phyloP scores from a whole-genome alignment of 2,888 invertebrate genomes.

The Drosophila quasianomalipes region DNA sequence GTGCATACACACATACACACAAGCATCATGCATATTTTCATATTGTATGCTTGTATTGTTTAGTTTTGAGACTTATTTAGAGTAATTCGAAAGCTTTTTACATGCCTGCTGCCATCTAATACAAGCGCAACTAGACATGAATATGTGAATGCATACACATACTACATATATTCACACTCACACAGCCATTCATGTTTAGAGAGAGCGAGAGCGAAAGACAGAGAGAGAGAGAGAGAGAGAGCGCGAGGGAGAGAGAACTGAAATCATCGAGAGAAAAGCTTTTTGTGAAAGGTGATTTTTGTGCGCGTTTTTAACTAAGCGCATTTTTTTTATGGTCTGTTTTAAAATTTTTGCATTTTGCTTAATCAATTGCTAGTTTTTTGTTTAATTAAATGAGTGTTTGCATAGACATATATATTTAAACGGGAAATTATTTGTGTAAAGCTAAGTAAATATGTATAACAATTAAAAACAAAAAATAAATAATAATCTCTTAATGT shows the following conservation, averaged over 20 bases:
- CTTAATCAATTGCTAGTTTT: slow-evolving; percentile 27
- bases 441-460: background rate
- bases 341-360: slow-evolving; percentile 52
- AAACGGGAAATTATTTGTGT: background rate
- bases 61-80: slow-evolving; percentile 61
- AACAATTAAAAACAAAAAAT: background rate
- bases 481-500: background rate
- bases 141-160: slow-evolving; percentile 26
- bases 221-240: slow-evolving; percentile 39
- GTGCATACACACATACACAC: slow-evolving; percentile 1
- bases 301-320: slow-evolving; percentile 60
- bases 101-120: slow-evolving; percentile 52
- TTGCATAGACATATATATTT: slow-evolving; percentile 1
- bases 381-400: slow-evolving; percentile 12
- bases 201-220: slow-evolving; percentile 30
- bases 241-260: slow-evolving; percentile 45
- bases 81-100: slow-evolving; percentile 69
- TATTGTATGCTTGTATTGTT: slow-evolving; percentile 47
- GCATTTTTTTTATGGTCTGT: slow-evolving; percentile 44
- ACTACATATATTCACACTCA: slow-evolving; percentile 1
- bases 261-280: slow-evolving; percentile 73
- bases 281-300: slow-evolving; percentile 78
- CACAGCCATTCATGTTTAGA: slow-evolving; percentile 7
- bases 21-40: slow-evolving; percentile 24
- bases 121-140: slow-evolving; percentile 37